phyloP scores from a whole-genome alignment of 2,888 invertebrate species.

The Dryocosmus kuriphilus region DNA sequence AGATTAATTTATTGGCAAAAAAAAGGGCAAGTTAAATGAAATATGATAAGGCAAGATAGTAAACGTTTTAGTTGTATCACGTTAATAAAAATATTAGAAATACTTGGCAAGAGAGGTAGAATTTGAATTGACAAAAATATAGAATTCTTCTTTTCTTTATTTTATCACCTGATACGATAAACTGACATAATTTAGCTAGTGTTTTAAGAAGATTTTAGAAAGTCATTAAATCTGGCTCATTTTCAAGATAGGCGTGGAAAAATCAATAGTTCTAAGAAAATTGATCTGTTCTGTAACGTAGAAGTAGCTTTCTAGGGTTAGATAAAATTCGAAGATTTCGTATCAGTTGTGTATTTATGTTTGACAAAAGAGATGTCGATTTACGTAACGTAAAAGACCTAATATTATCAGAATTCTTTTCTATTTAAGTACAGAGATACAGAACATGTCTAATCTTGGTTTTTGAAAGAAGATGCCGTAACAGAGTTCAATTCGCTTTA shows the following conservation, averaged over 20 bases:
- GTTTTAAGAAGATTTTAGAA: slow-evolving; percentile 17
- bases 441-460: neutral
- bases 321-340: slow-evolving; percentile 16
- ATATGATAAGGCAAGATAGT: too few relatives aligned
- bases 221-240: neutral
- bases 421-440: neutral
- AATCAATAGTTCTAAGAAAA: slow-evolving; percentile 20
- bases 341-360: slow-evolving; percentile 18
- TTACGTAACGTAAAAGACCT: slow-evolving; percentile 19
- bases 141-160: too few relatives aligned
- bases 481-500: neutral
- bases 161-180: neutral
- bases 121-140: too few relatives aligned
- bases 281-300: neutral
- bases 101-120: too few relatives aligned
- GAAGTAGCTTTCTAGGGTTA: neutral
- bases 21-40: too few relatives aligned
- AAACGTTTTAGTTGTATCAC: too few relatives aligned
- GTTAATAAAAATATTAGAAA: too few relatives aligned
- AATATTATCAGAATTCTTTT: slow-evolving; percentile 24
- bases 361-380: slow-evolving; percentile 18
- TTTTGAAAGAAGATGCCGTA: slow-evolving; percentile 7
- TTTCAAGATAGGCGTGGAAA: neutral
- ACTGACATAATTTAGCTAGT: neutral
- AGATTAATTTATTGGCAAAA: too few relatives aligned